Evolutionary conservation across 2,888 invertebrate species (phyloP), one percentile per base, ranked within the genome.

Genomic region (Arctia plantaginis): DNA sequence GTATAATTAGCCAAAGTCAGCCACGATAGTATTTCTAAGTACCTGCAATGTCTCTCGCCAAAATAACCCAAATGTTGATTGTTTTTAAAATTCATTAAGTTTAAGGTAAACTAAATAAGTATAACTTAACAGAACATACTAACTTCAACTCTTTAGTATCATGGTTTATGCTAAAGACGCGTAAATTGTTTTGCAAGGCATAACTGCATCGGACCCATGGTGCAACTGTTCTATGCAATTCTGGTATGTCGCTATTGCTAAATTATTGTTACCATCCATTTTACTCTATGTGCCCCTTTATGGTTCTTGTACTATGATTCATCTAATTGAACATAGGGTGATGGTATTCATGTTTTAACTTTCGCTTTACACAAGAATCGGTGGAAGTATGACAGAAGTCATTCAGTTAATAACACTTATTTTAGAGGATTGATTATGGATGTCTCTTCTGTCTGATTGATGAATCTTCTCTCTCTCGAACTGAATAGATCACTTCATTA

Each of bases 221-320:
- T 66, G 83, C 79, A 85, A 84, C 39, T 73, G 77, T 79, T 75
- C 74, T 75, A 73, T 81, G 83, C 80, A 83, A 76, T 77, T 83
- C 74, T 79, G 81, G 79, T 80, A 83, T 77, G 74, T 76, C 27
- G 10, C 64, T 62, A 41, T 85, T 83, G 73, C 76, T 67, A 73
- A 85, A 85, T 80, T 75, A 72, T 81, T 74, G 77, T n/a, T n/a
- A n/a, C 84, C 82, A 76, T 74, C 75, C 65, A 81, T 84, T 82
- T 84, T 81, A 62, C 74, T 68, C 65, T 66, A 69, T 69, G 1
- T 44, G 62, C 68, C 73, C 70, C 71, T 78, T 66, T 64, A 62
- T 74, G 68, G 35, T 78, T 80, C 72, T 75, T 80, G 78, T 74
- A 66, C 64, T 64, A 30, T 30, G 27, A 62, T 62, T 44, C 72